A percentile compares a stretch with the other conserved stretches of the same genome.
These are phyloP conservation scores for Melieria picta DNA, from an alignment of 2,888 invertebrate species.

Conservation along the genomic window DNA sequence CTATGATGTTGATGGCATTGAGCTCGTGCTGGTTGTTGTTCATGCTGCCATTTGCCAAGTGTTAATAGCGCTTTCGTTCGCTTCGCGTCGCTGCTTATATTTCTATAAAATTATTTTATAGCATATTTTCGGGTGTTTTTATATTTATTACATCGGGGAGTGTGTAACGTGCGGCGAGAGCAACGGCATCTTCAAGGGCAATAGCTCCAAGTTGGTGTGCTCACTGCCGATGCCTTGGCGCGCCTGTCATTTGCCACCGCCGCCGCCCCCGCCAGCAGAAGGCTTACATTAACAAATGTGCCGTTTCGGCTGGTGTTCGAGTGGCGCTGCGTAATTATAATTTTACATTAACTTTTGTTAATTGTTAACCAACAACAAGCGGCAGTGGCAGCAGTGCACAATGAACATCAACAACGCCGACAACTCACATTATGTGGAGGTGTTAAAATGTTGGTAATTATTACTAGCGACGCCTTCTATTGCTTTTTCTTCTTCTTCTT, in stretches of 20 bases:
- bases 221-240: too few species aligned
- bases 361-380: slow-evolving; percentile 52
- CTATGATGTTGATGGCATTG: not conserved
- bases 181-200: not conserved
- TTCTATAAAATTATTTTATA: slow-evolving; percentile 55
- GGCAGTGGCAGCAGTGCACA: not conserved
- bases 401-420: too few species aligned
- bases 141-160: slow-evolving; percentile 64
- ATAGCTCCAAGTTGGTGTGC: not conserved
- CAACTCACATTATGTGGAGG: not conserved
- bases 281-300: slow-evolving; percentile 61
- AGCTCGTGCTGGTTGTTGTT: not conserved
- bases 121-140: slow-evolving; percentile 62
- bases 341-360: slow-evolving; percentile 64
- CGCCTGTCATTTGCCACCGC: not conserved
- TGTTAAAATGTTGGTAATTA: slow-evolving; percentile 21
- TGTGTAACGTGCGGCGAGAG: slow-evolving; percentile 38
- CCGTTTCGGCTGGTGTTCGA: slow-evolving; percentile 38
- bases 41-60: slow-evolving; percentile 6
- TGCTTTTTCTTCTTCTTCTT: not conserved
- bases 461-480: not conserved
- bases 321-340: slow-evolving; percentile 55
- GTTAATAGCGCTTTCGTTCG: slow-evolving; percentile 14
- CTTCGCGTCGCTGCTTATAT: slow-evolving; percentile 15
- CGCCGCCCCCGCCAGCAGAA: not conserved